Evolutionary conservation across 2,113 vertebrate genomes (phyloP), one percentile per base, ranked within the genome.

Genomic region (Sebastes schlegelii): DNA sequence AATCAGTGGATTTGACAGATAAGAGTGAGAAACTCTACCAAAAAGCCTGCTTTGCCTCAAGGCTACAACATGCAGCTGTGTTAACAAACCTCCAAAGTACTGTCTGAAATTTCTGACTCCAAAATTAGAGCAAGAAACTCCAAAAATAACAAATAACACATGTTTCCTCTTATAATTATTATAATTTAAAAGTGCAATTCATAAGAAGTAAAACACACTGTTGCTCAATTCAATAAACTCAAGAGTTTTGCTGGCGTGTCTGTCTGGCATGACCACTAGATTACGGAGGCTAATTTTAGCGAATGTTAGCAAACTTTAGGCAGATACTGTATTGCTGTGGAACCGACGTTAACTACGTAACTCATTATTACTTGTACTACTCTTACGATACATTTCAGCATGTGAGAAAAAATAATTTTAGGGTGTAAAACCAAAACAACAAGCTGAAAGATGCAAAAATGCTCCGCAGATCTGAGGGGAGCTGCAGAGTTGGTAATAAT

Each of bases 1-100:
- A 87, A 87, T 90, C 77, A 72, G 65, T 74, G 65, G 58, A 80
- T 84, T 65, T 80, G 55, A 79, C 76, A 74, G 76, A 85, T 77
- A 77, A 46, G 46, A 67, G 48, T 42, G 48, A 80, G 71, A 55
- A 55, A 21, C 43, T 67, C 8, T 8, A 52, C 19, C 17, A 54
- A 23, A 26, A 66, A 77, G 57, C 51, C n/a, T 12, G 55, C 49
- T 51, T 34, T 72, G 54, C 34, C 43, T 68, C 55, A 3, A 76
- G 71, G 65, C 74, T 58, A 65, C 55, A 58, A 70, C 73, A 66
- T 63, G 23, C 48, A 52, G 46, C 63, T 64, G 49, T 45, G 45
- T 70, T 74, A 45, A 67, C 57, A 65, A 75, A 76, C 34, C 11
- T 0, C 8, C 55, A 57, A 62, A 75, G 40, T 46, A 1, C 16